Evolutionary conservation across 2,113 vertebrate genomes (phyloP).

Genomic region (Actenoides hombroni): DNA sequence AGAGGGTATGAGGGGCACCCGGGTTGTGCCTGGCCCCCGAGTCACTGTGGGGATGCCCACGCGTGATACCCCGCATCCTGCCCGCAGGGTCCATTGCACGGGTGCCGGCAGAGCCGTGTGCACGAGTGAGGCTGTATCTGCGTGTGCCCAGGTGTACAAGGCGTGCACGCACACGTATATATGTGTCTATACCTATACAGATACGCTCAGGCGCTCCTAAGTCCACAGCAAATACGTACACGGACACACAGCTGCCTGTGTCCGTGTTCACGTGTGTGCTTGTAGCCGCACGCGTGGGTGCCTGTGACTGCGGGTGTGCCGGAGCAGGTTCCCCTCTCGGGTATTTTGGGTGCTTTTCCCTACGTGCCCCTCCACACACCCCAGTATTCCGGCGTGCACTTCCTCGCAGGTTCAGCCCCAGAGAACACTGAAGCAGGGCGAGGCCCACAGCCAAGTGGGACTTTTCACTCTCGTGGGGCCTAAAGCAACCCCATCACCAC

Average conservation of each 20-base stretch:
- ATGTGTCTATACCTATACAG: accelerated
- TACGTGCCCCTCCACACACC: neutral
- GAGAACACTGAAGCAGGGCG: neutral
- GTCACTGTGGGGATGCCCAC: neutral
- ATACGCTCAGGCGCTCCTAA: accelerated
- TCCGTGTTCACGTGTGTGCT: accelerated
- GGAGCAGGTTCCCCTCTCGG: accelerated
- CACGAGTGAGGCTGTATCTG: accelerated
- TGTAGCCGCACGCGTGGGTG: accelerated
- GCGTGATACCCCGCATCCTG: neutral
- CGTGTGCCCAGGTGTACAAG: accelerated
- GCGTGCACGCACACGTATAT: accelerated
- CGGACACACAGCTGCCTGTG: accelerated
- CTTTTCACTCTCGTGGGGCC: neutral
- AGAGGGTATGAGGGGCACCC: too few relatives aligned
- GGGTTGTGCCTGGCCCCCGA: accelerated
- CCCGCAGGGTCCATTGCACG: neutral
- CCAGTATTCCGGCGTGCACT: accelerated
- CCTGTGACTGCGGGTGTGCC: accelerated
- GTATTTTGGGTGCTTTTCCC: accelerated
- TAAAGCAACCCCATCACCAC: accelerated
- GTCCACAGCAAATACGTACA: accelerated
- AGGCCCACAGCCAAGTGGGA: neutral
- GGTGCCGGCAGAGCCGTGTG: neutral
- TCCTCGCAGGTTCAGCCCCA: neutral